A percentile compares a stretch with the other conserved stretches of the same genome.
These are phyloP conservation scores for Hypsopygia costalis DNA, from an alignment of 2,888 invertebrate species.

Conservation along the genomic window DNA sequence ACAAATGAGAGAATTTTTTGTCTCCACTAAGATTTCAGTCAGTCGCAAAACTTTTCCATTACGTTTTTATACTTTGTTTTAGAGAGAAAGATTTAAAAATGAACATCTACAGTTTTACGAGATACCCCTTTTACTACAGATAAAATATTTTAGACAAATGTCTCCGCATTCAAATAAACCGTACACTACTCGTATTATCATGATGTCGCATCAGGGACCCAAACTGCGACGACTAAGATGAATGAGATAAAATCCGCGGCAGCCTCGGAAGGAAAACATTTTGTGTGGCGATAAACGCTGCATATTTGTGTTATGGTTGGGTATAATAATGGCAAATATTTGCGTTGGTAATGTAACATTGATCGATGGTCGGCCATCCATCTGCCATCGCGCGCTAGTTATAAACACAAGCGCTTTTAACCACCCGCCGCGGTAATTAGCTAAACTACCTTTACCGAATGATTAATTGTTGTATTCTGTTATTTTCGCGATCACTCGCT, in stretches of 20 bases:
- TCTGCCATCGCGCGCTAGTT: constrained; percentile 24
- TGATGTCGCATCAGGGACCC: constrained; percentile 4
- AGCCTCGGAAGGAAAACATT: constrained; percentile 3
- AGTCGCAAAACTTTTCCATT: too few species aligned
- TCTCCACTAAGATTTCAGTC: constrained; percentile 3
- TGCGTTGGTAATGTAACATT: constrained; percentile 34
- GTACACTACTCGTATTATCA: constrained; percentile 4
- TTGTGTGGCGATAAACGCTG: constrained; percentile 13
- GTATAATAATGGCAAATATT: constrained; percentile 17
- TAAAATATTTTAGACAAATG: constrained; percentile 7
- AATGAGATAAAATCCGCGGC: constrained; percentile 12
- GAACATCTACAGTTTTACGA: constrained; percentile 2
- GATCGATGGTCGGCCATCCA: constrained; percentile 46
- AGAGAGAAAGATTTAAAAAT: background rate
- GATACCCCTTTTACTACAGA: background rate
- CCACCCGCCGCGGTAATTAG: constrained; percentile 18
- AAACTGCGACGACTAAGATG: constrained; percentile 6
- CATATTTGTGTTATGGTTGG: constrained; percentile 13
- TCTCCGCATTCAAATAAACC: constrained; percentile 4
- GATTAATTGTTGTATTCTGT: constrained; percentile 17
- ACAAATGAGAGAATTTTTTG: constrained; percentile 1
- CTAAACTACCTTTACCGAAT: constrained; percentile 19
- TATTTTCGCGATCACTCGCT: background rate
- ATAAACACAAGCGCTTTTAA: constrained; percentile 18
- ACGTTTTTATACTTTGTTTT: too few species aligned